Conservation (phyloP, 2,113 vertebrate species). For the human region GRCh38 chr6:69787001-69787500, state of each 20-base stretch:
- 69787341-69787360: background rate
- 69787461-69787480: too few species aligned
- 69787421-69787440: background rate
- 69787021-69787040: background rate
- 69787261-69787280: background rate
- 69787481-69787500: too few species aligned
- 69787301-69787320: background rate
- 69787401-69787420: background rate
- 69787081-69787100: background rate
- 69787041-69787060: background rate
- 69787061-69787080: background rate
- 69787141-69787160: background rate
- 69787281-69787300: background rate
- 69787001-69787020: background rate
- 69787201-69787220: background rate
- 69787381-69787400: background rate
- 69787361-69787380: background rate
- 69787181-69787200: background rate
- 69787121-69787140: background rate
- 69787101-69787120: background rate
- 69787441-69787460: background rate
- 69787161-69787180: background rate
- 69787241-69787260: background rate
- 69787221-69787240: background rate
- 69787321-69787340: background rate